A percentile compares a stretch with the other conserved stretches of the same genome.
phyloP scores from a whole-genome alignment of 1,140 invertebrate genomes.

The Drosophila paulistorum region DNA sequence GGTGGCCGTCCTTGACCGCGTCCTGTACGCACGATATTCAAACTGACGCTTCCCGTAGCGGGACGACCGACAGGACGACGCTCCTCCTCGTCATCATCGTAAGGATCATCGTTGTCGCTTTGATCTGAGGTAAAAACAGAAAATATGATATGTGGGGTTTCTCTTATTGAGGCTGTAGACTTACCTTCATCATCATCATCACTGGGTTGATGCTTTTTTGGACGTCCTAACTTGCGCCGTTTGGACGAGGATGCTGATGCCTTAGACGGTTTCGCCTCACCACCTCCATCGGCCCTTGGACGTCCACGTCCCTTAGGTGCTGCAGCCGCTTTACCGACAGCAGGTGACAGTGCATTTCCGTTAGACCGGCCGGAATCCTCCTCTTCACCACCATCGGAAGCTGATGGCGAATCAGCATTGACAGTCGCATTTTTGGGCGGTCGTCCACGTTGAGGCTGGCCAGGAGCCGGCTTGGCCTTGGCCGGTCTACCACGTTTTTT shows the following conservation, averaged over 20 bases:
- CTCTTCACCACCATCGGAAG: slow-evolving; percentile 21
- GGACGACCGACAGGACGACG: slow-evolving; percentile 63
- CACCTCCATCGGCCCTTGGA: slow-evolving; percentile 39
- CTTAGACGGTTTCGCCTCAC: slow-evolving; percentile 33
- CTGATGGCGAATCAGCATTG: slow-evolving; percentile 9
- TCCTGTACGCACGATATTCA: slow-evolving; percentile 66
- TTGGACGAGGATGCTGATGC: slow-evolving; percentile 39
- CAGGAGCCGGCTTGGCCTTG: slow-evolving; percentile 32
- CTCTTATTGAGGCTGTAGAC: background rate
- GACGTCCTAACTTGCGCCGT: slow-evolving; percentile 55
- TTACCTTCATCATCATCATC: slow-evolving; percentile 55
- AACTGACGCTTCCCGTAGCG: slow-evolving; percentile 58
- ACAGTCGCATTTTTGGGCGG: slow-evolving; percentile 26
- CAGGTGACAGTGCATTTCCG: slow-evolving; percentile 26
- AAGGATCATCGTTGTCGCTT: slow-evolving; percentile 28
- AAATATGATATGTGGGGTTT: background rate
- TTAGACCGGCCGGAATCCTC: slow-evolving; percentile 27
- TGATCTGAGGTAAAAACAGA: slow-evolving; percentile 12
- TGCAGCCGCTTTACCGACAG: slow-evolving; percentile 1
- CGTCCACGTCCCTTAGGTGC: slow-evolving; percentile 67
- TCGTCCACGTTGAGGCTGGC: slow-evolving; percentile 21
- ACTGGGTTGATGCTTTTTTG: slow-evolving; percentile 60
- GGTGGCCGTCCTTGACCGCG: slow-evolving; percentile 71
- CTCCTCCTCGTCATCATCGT: slow-evolving; percentile 51
- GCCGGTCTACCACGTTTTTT: slow-evolving; percentile 54